phyloP scores from a whole-genome alignment of 2,888 invertebrate genomes.

The Erebia ligea region DNA sequence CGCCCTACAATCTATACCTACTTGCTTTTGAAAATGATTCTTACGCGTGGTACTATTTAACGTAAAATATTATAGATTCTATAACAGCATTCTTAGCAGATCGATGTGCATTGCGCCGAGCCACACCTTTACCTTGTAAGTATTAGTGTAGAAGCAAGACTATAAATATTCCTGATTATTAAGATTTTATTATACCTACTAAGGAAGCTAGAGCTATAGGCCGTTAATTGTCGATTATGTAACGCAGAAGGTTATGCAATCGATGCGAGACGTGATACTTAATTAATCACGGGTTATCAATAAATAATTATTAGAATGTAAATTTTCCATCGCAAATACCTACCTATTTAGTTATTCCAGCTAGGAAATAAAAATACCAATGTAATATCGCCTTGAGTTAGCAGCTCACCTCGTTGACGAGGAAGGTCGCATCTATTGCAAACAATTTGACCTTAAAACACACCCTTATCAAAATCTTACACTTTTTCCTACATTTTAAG shows the following conservation, averaged over 20 bases:
- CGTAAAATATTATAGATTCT: not conserved
- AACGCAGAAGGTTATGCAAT: constrained; percentile 18
- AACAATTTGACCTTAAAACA: constrained; percentile 55
- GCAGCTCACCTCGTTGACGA: constrained; percentile 70
- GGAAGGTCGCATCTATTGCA: constrained; percentile 77
- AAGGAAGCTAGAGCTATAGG: constrained; percentile 1
- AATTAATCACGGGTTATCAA: constrained; percentile 56
- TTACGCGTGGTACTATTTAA: too few species aligned
- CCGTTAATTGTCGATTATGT: constrained; percentile 3
- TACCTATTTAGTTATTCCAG: constrained; percentile 8
- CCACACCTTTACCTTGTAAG: constrained; percentile 11
- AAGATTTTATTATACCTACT: constrained; percentile 14
- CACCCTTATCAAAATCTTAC: constrained; percentile 49
- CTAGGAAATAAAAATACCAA: constrained; percentile 53
- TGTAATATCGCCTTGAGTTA: constrained; percentile 69
- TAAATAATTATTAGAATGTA: not conserved
- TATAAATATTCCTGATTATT: constrained; percentile 12
- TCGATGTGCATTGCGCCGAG: not conserved
- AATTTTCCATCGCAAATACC: constrained; percentile 10
- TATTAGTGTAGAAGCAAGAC: not conserved
- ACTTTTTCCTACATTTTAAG: constrained; percentile 41
- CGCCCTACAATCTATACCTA: not conserved
- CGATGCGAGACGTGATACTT: constrained; percentile 21
- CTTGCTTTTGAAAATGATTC: too few species aligned
- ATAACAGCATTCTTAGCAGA: not conserved